Percentiles rank a stretch among this genome's conserved stretches.
Evolutionary conservation across 1,140 invertebrate genomes (phyloP).

Genomic region (Amyelois transitella): DNA sequence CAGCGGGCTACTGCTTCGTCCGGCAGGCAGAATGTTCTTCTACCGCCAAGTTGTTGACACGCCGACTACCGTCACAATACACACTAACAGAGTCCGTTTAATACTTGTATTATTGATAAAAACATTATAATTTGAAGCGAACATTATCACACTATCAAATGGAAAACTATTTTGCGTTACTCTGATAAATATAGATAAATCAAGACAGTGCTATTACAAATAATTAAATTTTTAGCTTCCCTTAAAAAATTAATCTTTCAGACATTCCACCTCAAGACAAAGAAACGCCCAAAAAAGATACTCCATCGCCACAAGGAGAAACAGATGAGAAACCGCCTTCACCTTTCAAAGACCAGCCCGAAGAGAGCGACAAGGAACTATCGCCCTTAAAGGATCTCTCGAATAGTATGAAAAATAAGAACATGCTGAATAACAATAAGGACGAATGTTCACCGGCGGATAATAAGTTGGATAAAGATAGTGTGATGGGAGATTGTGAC

Average conservation of each 20-base stretch:
- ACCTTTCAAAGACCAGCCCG: slow-evolving; percentile 63
- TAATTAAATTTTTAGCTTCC: too few relatives aligned
- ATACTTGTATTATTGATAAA: too few relatives aligned
- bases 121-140: too few relatives aligned
- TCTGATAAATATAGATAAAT: too few relatives aligned
- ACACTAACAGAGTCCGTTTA: too few relatives aligned
- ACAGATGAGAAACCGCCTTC: slow-evolving; percentile 36
- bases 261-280: slow-evolving; percentile 39
- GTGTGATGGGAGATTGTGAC: slow-evolving; percentile 66
- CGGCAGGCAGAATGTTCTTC: too few relatives aligned
- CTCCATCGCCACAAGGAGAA: slow-evolving; percentile 24
- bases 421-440: slow-evolving; percentile 65
- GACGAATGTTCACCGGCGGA: slow-evolving; percentile 53
- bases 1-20: too few relatives aligned
- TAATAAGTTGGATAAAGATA: slow-evolving; percentile 62
- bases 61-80: too few relatives aligned
- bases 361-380: slow-evolving; percentile 59
- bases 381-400: slow-evolving; percentile 72
- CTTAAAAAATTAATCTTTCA: slow-evolving; percentile 7
- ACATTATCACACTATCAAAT: too few relatives aligned
- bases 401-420: slow-evolving; percentile 51
- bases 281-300: slow-evolving; percentile 52
- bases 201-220: too few relatives aligned
- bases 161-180: too few relatives aligned
- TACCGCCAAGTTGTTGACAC: too few relatives aligned